Base-by-base conservation (phyloP, 1,140 invertebrate species). In the Steinernema feltiae region DNA sequence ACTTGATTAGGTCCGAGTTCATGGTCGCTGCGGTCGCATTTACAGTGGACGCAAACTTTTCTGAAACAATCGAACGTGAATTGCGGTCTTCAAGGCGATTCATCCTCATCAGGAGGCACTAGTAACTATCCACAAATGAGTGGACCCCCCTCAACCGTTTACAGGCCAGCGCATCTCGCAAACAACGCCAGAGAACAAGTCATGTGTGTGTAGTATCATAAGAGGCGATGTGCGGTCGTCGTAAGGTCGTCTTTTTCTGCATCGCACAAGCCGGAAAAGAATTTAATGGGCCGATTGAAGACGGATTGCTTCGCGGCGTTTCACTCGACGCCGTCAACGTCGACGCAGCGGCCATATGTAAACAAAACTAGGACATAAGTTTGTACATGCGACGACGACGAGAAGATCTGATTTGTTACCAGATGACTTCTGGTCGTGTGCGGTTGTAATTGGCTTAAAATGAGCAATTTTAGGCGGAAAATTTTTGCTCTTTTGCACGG, bases 41-140 rank as follows among this genome's bases (percentile, higher is more conserved):
- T 85, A 75, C 84, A 85, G 75, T 85, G 84, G 31, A 86, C 85
- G 74, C 84, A 85, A 29, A 85, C 85, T 77, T 85, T 85, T 76
- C 84, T 85, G 80, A 79, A 85, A 80, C 18, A 27, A 15, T 17
- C 1, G 29, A 48, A 46, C 2, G 12, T 69, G 35, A 41, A 18
- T 7, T 18, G 7, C 18, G 18, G 35, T 7, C 7, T 41, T 18
- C 18, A 41, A 41, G 35, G n/a, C n/a, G n/a, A n/a, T n/a, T n/a
- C n/a, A n/a, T n/a, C n/a, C n/a, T n/a, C n/a, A 21, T 69, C 21
- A 69, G 21, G 7, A 46, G 41, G 41, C 7, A 46, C n/a, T 46
- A 46, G 41, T 12, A 46, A n/a, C 7, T 12, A 46, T n/a, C 41
- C n/a, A 46, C 41, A 46, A 46, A 12, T 46, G 41, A 7, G 41